Percentiles rank a stretch among this genome's conserved stretches.
These are phyloP conservation scores for Dascillus cervinus DNA, from an alignment of 2,888 invertebrate species.

Conservation along the genomic window DNA sequence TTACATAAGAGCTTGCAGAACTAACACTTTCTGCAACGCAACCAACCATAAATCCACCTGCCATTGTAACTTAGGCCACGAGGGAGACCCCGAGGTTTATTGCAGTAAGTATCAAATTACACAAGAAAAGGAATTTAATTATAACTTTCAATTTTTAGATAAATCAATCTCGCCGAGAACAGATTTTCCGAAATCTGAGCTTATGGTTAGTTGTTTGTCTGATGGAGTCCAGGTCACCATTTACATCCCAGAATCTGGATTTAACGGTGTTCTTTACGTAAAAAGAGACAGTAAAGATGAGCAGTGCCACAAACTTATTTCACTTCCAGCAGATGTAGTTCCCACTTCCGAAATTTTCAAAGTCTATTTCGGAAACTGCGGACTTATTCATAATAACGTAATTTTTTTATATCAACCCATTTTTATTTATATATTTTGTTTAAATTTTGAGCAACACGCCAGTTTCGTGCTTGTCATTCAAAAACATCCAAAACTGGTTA, in stretches of 20 bases:
- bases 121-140: too few species aligned
- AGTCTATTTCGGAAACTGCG: slow-evolving; percentile 86
- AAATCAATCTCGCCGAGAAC: slow-evolving; percentile 50
- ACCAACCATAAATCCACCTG: slow-evolving; percentile 70
- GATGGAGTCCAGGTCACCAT: slow-evolving; percentile 86
- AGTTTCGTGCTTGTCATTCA: slow-evolving; percentile 92
- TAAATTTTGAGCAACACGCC: slow-evolving; percentile 88
- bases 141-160: slow-evolving; percentile 21
- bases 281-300: slow-evolving; percentile 93
- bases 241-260: slow-evolving; percentile 64
- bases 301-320: slow-evolving; percentile 75
- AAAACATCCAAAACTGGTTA: slow-evolving; percentile 91
- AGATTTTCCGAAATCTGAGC: slow-evolving; percentile 78
- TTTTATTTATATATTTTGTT: too few species aligned
- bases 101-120: slow-evolving; percentile 68
- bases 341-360: slow-evolving; percentile 58
- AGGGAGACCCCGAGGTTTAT: slow-evolving; percentile 65
- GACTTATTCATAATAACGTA: slow-evolving; percentile 83
- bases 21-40: slow-evolving; percentile 75
- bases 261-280: slow-evolving; percentile 86
- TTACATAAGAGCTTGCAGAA: too few species aligned
- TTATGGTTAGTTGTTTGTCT: slow-evolving; percentile 82
- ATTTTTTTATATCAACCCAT: too few species aligned
- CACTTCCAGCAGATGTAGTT: slow-evolving; percentile 59
- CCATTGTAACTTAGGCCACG: slow-evolving; percentile 67